phyloP scores from a whole-genome alignment of 2,888 invertebrate species.

The Cheiracanthium punctorium region DNA sequence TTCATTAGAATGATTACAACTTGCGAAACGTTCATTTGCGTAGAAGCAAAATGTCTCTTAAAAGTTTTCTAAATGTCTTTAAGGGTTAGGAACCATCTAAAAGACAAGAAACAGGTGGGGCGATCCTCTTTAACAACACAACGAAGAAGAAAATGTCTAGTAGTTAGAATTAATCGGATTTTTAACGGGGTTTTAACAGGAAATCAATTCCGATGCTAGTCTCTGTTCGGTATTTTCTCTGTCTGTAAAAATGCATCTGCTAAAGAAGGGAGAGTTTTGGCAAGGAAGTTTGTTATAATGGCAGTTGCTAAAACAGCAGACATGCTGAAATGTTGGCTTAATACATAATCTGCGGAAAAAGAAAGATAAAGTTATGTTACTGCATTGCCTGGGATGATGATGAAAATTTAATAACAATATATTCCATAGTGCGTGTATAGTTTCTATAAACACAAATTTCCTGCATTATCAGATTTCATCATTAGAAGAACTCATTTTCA shows the following conservation, averaged over 20 bases:
- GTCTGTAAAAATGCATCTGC: not conserved
- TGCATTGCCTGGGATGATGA: no score
- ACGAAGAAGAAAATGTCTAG: conserved; percentile 27
- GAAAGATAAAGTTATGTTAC: no score
- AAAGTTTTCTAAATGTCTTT: conserved; percentile 43
- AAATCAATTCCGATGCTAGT: not conserved
- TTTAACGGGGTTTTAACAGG: conserved; percentile 44
- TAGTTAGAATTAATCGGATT: conserved; percentile 48
- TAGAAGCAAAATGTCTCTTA: conserved; percentile 30
- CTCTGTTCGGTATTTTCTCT: not conserved
- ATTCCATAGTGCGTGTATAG: no score
- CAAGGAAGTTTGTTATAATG: no score
- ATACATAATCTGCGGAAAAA: no score
- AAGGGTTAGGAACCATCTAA: not conserved
- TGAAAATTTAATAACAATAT: no score
- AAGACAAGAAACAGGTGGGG: conserved; percentile 63
- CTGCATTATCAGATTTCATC: no score
- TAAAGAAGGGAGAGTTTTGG: not conserved
- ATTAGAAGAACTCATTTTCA: no score
- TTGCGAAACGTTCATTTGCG: conserved; percentile 25
- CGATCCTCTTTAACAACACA: conserved; percentile 1
- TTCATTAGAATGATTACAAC: conserved; percentile 39
- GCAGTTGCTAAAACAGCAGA: no score
- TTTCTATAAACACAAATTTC: no score
- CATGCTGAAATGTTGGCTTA: no score